Conservation (phyloP, 2,888 invertebrate species). For the Osmoderma eremita region DNA sequence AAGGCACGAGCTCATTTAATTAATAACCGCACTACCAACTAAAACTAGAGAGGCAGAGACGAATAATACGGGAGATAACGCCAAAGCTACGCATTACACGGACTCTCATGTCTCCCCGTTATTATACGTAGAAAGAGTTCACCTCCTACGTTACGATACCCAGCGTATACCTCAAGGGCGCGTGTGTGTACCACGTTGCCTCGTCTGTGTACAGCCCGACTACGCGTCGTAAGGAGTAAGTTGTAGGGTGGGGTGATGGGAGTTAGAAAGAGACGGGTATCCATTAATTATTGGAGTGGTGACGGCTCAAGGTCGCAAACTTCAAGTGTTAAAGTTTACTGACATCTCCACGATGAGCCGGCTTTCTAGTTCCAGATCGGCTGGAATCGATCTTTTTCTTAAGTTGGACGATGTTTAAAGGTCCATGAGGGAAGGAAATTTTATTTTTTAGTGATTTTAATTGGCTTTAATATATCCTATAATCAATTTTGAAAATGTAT, state of each 20-base stretch:
- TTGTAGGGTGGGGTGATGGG: not conserved
- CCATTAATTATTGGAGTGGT: conserved; percentile 63
- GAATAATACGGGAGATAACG: not conserved
- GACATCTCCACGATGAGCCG: too few relatives aligned
- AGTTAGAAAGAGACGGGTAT: conserved; percentile 31
- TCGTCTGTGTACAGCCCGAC: not conserved
- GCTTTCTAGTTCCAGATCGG: too few relatives aligned
- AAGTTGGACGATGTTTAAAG: too few relatives aligned
- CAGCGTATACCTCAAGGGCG: not conserved
- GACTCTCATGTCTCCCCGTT: not conserved
- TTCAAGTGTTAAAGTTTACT: conserved; percentile 55
- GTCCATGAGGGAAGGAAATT: too few relatives aligned
- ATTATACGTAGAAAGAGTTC: not conserved
- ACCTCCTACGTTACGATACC: not conserved
- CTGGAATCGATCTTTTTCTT: too few relatives aligned
- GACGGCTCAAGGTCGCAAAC: conserved; percentile 63
- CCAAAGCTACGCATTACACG: not conserved
- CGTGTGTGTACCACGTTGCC: conserved; percentile 31
- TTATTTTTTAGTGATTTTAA: too few relatives aligned
- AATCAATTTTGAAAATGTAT: too few relatives aligned
- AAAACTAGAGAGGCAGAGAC: not conserved
- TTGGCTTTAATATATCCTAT: too few relatives aligned
- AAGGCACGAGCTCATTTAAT: conserved; percentile 25
- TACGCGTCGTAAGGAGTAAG: conserved; percentile 5
- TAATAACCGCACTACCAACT: conserved; percentile 12